Evolutionary conservation across 2,113 vertebrate species (phyloP), one percentile per base, ranked within the genome.

Genomic region (Laticauda colubrina): DNA sequence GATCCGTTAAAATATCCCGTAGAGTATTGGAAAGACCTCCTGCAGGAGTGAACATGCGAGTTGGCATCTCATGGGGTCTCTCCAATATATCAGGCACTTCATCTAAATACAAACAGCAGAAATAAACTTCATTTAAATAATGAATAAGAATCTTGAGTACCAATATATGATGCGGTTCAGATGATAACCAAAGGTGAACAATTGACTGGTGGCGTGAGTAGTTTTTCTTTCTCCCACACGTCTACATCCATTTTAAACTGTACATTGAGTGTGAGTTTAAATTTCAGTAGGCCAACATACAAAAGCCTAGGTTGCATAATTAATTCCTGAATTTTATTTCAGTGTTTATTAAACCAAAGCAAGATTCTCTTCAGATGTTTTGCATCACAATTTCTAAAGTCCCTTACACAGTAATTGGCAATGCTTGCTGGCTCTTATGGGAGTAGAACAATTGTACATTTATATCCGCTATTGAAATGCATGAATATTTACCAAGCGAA

Each of bases 11-110:
- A 91, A 98, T 94, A 2, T 97, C 96, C 43, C 97, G 96, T 43
- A 98, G 97, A 0, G 96, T 64, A 0, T 95, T 96, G 91, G 97
- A 97, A 53, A 98, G 94, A 85, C 96, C 96, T 0, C 97, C 96
- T 0, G 93, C 96, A 0, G 98, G 98, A 9, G 96, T 97, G 93
- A 97, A 97, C 90, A 98, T 97, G 0, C 95, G 94, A 0, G 98
- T 98, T 14, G 98, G 97, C 93, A 98, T 96, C 87, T 97, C 97
- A 0, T 96, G 94, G 0, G 97, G 97, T 94, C 94, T 97, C 95
- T 98, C 97, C 0, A 97, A 97, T 89, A 98, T 92, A 89, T 97
- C 95, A 0, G 97, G 97, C 3, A 97, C 96, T 3, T 98, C 98
- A 89, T 97, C 98, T 98, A 86, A 21, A 94, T 75, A 85, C 0